These are phyloP conservation scores for Papilio demoleus DNA, from an alignment of 2,888 invertebrate species.

Conservation along the genomic window DNA sequence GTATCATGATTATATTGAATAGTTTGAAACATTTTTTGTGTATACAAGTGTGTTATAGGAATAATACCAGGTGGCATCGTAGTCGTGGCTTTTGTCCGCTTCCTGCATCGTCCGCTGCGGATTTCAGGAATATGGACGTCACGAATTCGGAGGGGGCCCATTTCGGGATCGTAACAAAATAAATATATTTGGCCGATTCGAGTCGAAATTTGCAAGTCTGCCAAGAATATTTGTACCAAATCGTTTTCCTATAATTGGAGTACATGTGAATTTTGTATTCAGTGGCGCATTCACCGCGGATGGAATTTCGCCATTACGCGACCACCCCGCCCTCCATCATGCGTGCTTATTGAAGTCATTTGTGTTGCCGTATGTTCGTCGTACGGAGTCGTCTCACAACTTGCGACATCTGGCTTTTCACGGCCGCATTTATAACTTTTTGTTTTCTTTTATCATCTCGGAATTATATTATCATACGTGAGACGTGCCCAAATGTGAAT, in stretches of 20 bases:
- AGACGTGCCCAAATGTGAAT: constrained; percentile 21
- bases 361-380: constrained; percentile 62
- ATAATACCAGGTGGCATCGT: not conserved
- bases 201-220: constrained; percentile 82
- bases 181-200: constrained; percentile 82
- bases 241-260: constrained; percentile 84
- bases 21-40: not conserved
- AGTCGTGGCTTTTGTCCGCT: constrained; percentile 7
- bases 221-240: constrained; percentile 83
- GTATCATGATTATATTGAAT: not conserved
- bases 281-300: constrained; percentile 80
- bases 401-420: constrained; percentile 32
- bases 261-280: constrained; percentile 84
- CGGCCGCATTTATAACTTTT: constrained; percentile 36
- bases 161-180: constrained; percentile 76
- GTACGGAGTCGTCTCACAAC: constrained; percentile 43
- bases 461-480: constrained; percentile 23
- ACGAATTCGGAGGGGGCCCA: constrained; percentile 70
- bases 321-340: constrained; percentile 76
- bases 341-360: constrained; percentile 81
- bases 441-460: constrained; percentile 3
- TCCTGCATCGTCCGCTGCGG: constrained; percentile 51
- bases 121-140: constrained; percentile 67
- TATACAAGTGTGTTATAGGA: not conserved
- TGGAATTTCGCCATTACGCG: constrained; percentile 79